A percentile compares a stretch with the other conserved stretches of the same genome.
Evolutionary conservation across 2,888 invertebrate species (phyloP).

Genomic region (Cephus pygmeus): DNA sequence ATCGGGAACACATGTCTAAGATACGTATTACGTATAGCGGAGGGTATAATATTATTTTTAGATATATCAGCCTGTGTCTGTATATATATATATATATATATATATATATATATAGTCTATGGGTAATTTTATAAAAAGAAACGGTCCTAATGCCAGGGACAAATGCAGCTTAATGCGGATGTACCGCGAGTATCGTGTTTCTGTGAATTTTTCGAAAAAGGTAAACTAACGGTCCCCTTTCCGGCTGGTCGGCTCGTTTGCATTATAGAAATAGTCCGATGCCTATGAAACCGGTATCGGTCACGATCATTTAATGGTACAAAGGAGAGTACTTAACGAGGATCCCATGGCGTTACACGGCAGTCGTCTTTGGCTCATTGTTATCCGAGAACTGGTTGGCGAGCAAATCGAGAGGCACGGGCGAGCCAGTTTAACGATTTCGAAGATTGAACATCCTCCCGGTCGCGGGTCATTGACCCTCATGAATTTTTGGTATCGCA

Average conservation of each 20-base stretch:
- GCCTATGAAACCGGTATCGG: not conserved
- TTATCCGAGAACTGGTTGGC: not conserved
- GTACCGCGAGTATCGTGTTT: not conserved
- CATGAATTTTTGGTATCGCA: not conserved
- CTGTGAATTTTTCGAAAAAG: not conserved
- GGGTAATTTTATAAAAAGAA: not conserved
- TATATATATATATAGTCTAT: too few species aligned
- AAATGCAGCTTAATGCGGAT: not conserved
- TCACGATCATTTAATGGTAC: not conserved
- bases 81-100: too few species aligned
- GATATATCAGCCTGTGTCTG: not conserved
- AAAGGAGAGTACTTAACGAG: not conserved
- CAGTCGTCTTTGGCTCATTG: not conserved
- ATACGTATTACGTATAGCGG: not conserved
- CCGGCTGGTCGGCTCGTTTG: not conserved
- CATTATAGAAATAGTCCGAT: not conserved
- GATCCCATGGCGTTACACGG: not conserved
- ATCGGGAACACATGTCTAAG: not conserved
- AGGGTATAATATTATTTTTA: not conserved
- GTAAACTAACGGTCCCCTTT: not conserved
- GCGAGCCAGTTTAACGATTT: not conserved
- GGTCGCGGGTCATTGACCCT: not conserved
- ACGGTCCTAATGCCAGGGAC: not conserved
- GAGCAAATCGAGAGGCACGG: not conserved
- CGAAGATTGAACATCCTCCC: not conserved